Percentiles rank a stretch among this genome's conserved stretches.
phyloP scores from a whole-genome alignment of 2,113 vertebrate species.

The Cavia aperea region DNA sequence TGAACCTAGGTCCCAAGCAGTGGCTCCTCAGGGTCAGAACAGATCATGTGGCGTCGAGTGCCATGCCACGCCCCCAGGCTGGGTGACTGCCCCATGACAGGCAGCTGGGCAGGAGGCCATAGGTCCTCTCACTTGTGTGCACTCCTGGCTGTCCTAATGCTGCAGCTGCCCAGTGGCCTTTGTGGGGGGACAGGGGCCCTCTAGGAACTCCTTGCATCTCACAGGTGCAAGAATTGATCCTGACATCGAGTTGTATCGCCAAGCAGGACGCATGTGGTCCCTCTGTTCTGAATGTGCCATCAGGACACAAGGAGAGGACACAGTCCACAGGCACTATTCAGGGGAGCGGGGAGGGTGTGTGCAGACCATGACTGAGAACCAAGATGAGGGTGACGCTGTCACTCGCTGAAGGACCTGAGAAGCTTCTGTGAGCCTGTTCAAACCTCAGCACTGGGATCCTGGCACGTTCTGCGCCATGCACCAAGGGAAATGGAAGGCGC shows the following conservation, averaged over 20 bases:
- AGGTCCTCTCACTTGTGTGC: fast-evolving
- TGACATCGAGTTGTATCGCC: not conserved
- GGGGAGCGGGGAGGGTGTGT: not conserved
- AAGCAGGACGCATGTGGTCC: fast-evolving
- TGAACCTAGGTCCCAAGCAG: not conserved
- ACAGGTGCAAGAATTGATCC: not conserved
- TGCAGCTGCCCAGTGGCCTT: too few species aligned
- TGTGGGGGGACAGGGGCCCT: fast-evolving
- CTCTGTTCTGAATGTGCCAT: fast-evolving
- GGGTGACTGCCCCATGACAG: fast-evolving
- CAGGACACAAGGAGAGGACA: not conserved
- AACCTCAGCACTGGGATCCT: not conserved
- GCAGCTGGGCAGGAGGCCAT: not conserved
- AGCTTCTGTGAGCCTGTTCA: not conserved
- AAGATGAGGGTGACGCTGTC: fast-evolving
- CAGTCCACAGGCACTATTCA: not conserved
- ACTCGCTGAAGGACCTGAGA: not conserved
- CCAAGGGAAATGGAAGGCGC: not conserved
- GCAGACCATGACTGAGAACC: not conserved
- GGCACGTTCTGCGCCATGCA: not conserved
- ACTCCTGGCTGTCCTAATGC: not conserved
- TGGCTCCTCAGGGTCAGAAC: not conserved
- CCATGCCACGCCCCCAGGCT: too few species aligned
- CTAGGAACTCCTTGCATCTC: not conserved
- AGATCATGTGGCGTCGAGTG: not conserved